Conservation (phyloP, 1,140 invertebrate genomes). For the Drosophila ambigua region DNA sequence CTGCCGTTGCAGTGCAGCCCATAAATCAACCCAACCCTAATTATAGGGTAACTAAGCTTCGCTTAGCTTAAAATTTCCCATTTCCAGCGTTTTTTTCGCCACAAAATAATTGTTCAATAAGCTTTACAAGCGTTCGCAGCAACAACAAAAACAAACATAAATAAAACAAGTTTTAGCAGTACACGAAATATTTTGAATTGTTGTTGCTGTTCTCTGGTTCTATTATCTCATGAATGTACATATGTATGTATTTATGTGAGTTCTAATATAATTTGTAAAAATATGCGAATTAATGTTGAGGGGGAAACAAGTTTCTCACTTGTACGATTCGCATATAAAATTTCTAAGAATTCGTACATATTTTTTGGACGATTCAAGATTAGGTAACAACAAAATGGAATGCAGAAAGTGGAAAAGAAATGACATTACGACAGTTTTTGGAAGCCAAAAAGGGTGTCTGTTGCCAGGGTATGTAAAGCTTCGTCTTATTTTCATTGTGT, state of each 20-base stretch:
- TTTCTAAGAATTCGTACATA: constrained; percentile 14
- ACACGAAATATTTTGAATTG: constrained; percentile 61
- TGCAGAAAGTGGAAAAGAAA: constrained; percentile 25
- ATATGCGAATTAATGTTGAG: constrained; percentile 79
- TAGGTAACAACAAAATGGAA: constrained; percentile 32
- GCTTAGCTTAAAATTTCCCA: neutral
- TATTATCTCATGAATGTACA: constrained; percentile 49
- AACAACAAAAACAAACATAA: constrained; percentile 32
- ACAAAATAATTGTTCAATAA: constrained; percentile 73
- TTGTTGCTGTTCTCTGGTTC: constrained; percentile 48
- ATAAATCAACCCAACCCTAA: no score
- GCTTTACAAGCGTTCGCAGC: constrained; percentile 59
- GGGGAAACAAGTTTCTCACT: constrained; percentile 67
- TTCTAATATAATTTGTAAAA: constrained; percentile 81
- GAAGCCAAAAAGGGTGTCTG: no score
- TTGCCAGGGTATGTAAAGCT: no score
- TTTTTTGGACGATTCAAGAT: constrained; percentile 19
- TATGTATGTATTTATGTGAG: constrained; percentile 18
- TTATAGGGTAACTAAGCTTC: neutral
- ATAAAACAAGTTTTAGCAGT: constrained; percentile 72
- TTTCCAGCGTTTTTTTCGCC: constrained; percentile 33
- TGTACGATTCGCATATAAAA: constrained; percentile 47
- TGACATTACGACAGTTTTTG: neutral
- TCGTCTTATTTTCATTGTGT: no score
- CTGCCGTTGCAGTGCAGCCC: no score